A percentile compares a stretch with the other conserved stretches of the same genome.
These are phyloP conservation scores for Mycteria americana DNA, from an alignment of 2,797 vertebrate species.

Conservation along the genomic window DNA sequence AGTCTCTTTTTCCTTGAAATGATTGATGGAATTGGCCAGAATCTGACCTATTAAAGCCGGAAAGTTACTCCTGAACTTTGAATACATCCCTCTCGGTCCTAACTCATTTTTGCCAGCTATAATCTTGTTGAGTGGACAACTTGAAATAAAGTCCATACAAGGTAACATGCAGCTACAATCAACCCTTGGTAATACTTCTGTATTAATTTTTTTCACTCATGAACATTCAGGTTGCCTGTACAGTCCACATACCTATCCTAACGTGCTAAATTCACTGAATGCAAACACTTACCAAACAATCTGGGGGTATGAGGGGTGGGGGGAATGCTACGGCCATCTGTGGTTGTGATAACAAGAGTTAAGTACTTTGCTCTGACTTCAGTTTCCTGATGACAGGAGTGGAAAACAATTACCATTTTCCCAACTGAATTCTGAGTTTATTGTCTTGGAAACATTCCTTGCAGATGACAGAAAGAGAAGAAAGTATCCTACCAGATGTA, in stretches of 20 bases:
- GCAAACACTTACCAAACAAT: not conserved
- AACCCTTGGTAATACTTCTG: not conserved
- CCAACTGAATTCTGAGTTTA: not conserved
- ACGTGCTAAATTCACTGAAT: not conserved
- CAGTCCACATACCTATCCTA: not conserved
- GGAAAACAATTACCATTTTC: conserved; percentile 35
- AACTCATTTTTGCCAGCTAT: not conserved
- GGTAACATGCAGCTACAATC: not conserved
- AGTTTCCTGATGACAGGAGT: conserved; percentile 23
- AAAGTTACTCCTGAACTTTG: not conserved
- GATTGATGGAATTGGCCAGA: not conserved
- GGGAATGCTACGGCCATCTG: not conserved
- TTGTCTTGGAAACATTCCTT: conserved; percentile 34
- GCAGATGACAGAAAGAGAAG: conserved; percentile 9
- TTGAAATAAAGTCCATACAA: not conserved
- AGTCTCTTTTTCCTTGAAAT: not conserved
- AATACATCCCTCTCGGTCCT: fast-evolving
- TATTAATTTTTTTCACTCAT: not conserved
- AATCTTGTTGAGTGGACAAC: not conserved
- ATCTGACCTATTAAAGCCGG: not conserved
- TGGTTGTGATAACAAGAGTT: not conserved
- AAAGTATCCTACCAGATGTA: conserved; percentile 24
- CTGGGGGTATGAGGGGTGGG: not conserved
- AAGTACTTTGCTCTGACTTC: not conserved
- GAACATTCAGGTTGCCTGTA: not conserved